phyloP scores from a whole-genome alignment of 2,113 vertebrate genomes.

The Pollachius pollachius region DNA sequence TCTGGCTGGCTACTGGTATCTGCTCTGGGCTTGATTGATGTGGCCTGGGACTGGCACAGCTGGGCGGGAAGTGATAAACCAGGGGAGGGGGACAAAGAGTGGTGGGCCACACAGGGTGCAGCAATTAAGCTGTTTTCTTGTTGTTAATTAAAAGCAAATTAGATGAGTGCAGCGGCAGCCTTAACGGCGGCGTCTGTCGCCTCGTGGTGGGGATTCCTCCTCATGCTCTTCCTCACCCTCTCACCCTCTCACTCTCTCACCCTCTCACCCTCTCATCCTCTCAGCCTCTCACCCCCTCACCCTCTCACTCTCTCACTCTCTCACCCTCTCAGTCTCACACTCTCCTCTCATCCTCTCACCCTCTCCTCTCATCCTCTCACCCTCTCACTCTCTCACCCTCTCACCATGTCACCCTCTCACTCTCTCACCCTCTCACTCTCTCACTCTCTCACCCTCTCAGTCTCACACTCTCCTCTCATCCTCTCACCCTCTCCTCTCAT shows the following conservation, averaged over 20 bases:
- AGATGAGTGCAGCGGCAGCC: slow-evolving; percentile 31
- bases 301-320: no score
- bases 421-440: slow-evolving; percentile 51
- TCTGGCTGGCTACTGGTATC: neutral
- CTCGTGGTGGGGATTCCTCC: no score
- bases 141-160: slow-evolving; percentile 78
- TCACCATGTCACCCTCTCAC: no score
- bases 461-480: no score
- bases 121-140: slow-evolving; percentile 76
- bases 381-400: no score
- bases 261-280: no score
- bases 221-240: slow-evolving; percentile 52
- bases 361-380: no score
- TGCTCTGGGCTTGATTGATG: slow-evolving; percentile 66
- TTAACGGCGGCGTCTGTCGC: slow-evolving; percentile 31
- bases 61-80: slow-evolving; percentile 63
- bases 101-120: slow-evolving; percentile 65
- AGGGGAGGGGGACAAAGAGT: slow-evolving; percentile 63
- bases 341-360: no score
- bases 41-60: slow-evolving; percentile 54
- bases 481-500: no score
- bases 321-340: no score
- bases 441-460: no score
- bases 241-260: slow-evolving; percentile 36
- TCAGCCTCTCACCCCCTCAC: no score